Evolutionary conservation across 1,140 invertebrate genomes (phyloP), one percentile per base, ranked within the genome.

Genomic region (Aphaenogaster rudis): DNA sequence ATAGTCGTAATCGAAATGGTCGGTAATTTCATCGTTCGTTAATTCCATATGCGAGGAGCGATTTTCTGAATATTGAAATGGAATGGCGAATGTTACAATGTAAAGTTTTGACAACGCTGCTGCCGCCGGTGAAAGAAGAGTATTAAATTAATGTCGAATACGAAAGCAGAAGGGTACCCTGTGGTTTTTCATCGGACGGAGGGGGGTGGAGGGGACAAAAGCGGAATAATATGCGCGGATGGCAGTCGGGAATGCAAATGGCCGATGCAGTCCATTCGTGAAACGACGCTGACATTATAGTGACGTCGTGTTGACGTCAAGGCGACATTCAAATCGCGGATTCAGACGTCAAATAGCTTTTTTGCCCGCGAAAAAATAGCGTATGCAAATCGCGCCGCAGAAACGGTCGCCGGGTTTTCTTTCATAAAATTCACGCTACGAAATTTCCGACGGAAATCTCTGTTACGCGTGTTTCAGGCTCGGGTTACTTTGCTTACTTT

Each of bases 291-390:
- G 80, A 76, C 80, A 84, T 84, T 84, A 84, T 84, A 72, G 80
- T 84, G 69, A 74, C 80, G 80, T 84, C 69, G 45, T 84, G 69
- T 84, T 84, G 80, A 84, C 80, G 57, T 84, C 80, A 76, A 76
- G 80, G 80, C 80, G 69, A 84, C 80, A 84, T 84, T 88, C 86
- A 87, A 86, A 87, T 87, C 86, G 86, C 61, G 63, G 88, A 77
- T 85, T 84, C 66, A 86, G 72, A 66, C 74, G 84, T 80, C 71
- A 57, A 76, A 76, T 67, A 71, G 71, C 33, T 86, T 78, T 86
- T 86, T 88, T 88, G 66, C 36, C 63, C 39, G 87, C 87, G 84
- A 86, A 88, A 88, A 80, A 77, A 86, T 72, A 86, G 76, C 87
- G n/a, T 85, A 69, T 86, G 78, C 86, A 52, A 78, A 79, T 88